Base-by-base conservation (phyloP, 2,113 vertebrate species). In the Otis tarda region DNA sequence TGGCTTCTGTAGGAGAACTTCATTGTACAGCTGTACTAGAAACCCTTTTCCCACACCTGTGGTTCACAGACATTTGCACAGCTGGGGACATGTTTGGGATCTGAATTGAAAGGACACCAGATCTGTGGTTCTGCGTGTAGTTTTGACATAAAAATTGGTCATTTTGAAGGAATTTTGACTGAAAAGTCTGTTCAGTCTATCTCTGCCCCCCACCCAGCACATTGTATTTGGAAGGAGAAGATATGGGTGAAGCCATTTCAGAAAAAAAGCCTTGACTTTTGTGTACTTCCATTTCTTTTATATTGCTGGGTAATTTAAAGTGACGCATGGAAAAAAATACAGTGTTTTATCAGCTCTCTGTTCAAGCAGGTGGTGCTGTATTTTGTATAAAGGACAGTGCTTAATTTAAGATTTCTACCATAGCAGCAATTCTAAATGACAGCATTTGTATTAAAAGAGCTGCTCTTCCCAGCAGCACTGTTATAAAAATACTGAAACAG, bases 401-500 rank as follows among this genome's bases (percentile, higher is more conserved):
- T 97, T 96, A 94, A 96, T 97, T 96, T 95, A 91, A 96, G 91
- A 92, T 93, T 94, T 93, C 83, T 95, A 87, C 93, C 91, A 81
- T 79, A 88, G 95, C 91, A 95, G 94, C 93, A 92, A 87, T 94
- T 92, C 85, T 94, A 92, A 94, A 93, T 96, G 95, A 95, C 95
- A 97, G 94, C 86, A 63, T 90, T 94, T 96, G 95, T 96, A 91
- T 93, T 94, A 93, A 84, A 96, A 95, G 94, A 89, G 80, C 90
- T 82, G 79, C 89, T 95, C 92, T 95, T 94, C 92, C 96, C 83
- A 96, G 88, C 83, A 96, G 94, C 75, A 78, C 77, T 80, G 83
- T 87, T 95, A 95, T n/a, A 97, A 96, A 96, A 95, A 97, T 94
- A 95, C 90, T 93, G 94, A 97, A 97, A 97, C 94, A 97, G 89